Conservation (phyloP, 2,888 invertebrate genomes). For the Aleiodes testaceus region DNA sequence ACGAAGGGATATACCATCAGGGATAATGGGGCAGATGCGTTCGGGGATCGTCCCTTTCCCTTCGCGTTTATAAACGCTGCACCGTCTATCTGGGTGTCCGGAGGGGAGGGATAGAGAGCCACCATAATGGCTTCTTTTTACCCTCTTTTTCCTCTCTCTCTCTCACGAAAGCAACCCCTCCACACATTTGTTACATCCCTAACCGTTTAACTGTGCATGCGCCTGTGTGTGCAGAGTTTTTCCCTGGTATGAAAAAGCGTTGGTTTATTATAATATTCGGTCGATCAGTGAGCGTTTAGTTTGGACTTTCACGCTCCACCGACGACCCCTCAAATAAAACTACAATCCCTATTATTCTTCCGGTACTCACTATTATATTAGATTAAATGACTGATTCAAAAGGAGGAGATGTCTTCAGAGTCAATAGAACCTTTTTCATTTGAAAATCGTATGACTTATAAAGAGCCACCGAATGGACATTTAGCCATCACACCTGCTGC, state of each 20-base stretch:
- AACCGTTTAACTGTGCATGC: slow-evolving; percentile 22
- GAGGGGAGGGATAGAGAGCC: neutral
- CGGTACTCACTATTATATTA: slow-evolving; percentile 45
- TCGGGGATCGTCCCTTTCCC: slow-evolving; percentile 49
- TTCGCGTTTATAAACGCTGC: slow-evolving; percentile 22
- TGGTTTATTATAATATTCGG: slow-evolving; percentile 37
- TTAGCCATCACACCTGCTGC: no score
- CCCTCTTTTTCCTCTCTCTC: slow-evolving; percentile 46
- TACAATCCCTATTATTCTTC: slow-evolving; percentile 39
- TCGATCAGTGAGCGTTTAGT: slow-evolving; percentile 66
- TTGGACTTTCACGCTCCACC: slow-evolving; percentile 72
- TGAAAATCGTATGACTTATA: no score
- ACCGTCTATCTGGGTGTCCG: slow-evolving; percentile 19
- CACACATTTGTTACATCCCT: slow-evolving; percentile 14
- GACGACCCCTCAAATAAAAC: slow-evolving; percentile 60
- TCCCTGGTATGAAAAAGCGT: slow-evolving; percentile 23
- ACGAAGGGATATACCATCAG: slow-evolving; percentile 57
- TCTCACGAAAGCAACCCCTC: slow-evolving; percentile 43
- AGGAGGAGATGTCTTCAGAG: slow-evolving; percentile 1
- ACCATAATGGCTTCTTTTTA: slow-evolving; percentile 47
- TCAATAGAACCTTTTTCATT: no score
- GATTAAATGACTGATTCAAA: slow-evolving; percentile 55
- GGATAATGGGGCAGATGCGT: slow-evolving; percentile 72
- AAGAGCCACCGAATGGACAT: no score
- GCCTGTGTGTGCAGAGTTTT: slow-evolving; percentile 17